phyloP scores from a whole-genome alignment of 2,797 vertebrate genomes.

The Phrynocephalus vlangalii region DNA sequence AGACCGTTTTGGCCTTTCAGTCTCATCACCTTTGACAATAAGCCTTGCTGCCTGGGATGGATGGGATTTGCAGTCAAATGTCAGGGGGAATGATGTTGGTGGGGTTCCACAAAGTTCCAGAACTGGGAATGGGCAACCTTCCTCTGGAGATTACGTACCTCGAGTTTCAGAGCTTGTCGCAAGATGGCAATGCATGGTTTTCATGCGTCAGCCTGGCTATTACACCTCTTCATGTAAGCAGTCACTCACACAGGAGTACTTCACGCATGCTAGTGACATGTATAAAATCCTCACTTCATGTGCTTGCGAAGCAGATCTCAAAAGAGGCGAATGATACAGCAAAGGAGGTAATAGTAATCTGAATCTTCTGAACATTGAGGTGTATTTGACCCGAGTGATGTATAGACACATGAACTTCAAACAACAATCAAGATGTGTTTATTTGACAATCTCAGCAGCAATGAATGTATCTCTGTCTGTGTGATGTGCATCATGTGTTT shows the following conservation, averaged over 20 bases:
- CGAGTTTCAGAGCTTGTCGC: background rate
- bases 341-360: background rate
- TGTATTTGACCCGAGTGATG: no score
- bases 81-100: no score
- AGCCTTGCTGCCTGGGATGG: no score
- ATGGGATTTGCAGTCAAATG: no score
- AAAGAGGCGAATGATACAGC: background rate
- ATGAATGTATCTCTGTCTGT: background rate
- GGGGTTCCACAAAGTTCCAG: no score
- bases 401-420: background rate
- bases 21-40: no score
- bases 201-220: background rate
- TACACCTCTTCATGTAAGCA: no score
- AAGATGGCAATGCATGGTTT: no score
- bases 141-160: background rate
- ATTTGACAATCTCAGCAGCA: no score
- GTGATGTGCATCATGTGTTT: background rate
- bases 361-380: background rate
- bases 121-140: background rate
- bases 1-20: no score
- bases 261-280: background rate
- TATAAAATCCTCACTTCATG: background rate
- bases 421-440: background rate
- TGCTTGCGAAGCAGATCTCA: background rate
- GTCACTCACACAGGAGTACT: background rate